Base-by-base conservation (phyloP, 2,113 vertebrate species). In the Anthoscopus minutus region DNA sequence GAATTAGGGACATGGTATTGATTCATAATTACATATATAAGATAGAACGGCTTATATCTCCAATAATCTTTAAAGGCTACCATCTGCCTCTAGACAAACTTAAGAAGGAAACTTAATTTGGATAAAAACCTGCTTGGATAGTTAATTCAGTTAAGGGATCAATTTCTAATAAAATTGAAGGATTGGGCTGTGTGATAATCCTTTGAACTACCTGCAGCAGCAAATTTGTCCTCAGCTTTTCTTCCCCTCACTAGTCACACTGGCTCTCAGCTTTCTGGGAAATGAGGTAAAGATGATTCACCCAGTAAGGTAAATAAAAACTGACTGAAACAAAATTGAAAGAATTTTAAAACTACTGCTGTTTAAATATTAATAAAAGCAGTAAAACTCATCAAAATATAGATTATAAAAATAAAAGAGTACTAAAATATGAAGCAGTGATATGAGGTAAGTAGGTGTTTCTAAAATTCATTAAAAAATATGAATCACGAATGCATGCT, bases 71-170 rank as follows among this genome's bases (percentile, higher is more conserved):
- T 88, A 83, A 93, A 86, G 72, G 50, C 60, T 86, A 15, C 90
- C 94, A 95, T 93, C 92, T 96, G 93, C 77, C 76, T 78, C 56
- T 62, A 81, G 58, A 85, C 28, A 84, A 92, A 93, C 47, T 86
- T 92, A 73, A 93, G 89, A 81, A 88, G 79, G 66, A 95, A 94
- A 93, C 90, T 54, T 91, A 90, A 95, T 93, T 88, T 96, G 86
- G 90, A 78, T 92, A 92, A 88, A 95, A 96, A 89, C 56, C 92
- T 88, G 11, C 72, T 86, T 88, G 64, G 67, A 57, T 86, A 71
- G 56, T 81, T 83, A 96, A 96, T 89, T 88, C 79, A 84, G 79
- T 93, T 96, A 96, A 96, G 15, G 64, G 85, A 95, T 97, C 79
- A 92, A 86, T 96, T 94, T 96, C 81, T 92, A 92, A 90, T 86